Conservation (phyloP, 2,797 vertebrate genomes). For the Hippoglossus hippoglossus region DNA sequence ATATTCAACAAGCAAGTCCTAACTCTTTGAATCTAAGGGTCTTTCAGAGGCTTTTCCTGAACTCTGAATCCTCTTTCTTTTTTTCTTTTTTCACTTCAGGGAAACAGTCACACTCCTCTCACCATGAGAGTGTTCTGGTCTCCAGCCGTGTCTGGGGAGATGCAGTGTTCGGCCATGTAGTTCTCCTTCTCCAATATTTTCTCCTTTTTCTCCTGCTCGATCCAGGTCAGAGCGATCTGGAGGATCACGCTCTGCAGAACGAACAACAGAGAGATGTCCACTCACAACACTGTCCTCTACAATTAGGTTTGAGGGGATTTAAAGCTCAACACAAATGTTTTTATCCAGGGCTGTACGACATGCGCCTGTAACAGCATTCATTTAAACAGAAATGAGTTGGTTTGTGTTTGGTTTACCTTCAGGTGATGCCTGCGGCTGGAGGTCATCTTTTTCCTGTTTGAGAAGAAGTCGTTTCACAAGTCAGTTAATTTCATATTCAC, state of each 20-base stretch:
- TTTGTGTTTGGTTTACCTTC: slow-evolving; percentile 59
- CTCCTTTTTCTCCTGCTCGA: slow-evolving; percentile 69
- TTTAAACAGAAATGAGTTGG: not conserved
- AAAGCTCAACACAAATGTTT: too few relatives aligned
- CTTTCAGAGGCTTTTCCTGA: too few relatives aligned
- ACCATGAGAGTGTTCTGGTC: slow-evolving; percentile 75
- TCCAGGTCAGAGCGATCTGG: slow-evolving; percentile 67
- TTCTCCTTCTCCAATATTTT: slow-evolving; percentile 23
- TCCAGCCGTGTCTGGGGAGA: slow-evolving; percentile 18
- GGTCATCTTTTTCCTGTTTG: slow-evolving; percentile 84
- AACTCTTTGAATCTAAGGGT: too few relatives aligned
- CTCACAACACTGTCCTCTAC: not conserved
- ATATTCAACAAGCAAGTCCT: too few relatives aligned
- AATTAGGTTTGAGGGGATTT: too few relatives aligned
- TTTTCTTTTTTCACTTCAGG: too few relatives aligned
- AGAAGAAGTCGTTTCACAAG: slow-evolving; percentile 9
- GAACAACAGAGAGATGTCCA: not conserved
- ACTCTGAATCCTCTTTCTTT: too few relatives aligned
- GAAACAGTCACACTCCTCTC: not conserved
- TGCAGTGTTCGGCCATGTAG: slow-evolving; percentile 72
- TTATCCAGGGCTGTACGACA: too few relatives aligned
- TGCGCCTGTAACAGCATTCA: not conserved
- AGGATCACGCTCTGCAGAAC: slow-evolving; percentile 84
- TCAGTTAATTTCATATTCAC: not conserved
- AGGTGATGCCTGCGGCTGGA: slow-evolving; percentile 91